Evolutionary conservation across 2,797 vertebrate genomes (phyloP), one percentile per base, ranked within the genome.

Genomic region (Meriones psammophilus): DNA sequence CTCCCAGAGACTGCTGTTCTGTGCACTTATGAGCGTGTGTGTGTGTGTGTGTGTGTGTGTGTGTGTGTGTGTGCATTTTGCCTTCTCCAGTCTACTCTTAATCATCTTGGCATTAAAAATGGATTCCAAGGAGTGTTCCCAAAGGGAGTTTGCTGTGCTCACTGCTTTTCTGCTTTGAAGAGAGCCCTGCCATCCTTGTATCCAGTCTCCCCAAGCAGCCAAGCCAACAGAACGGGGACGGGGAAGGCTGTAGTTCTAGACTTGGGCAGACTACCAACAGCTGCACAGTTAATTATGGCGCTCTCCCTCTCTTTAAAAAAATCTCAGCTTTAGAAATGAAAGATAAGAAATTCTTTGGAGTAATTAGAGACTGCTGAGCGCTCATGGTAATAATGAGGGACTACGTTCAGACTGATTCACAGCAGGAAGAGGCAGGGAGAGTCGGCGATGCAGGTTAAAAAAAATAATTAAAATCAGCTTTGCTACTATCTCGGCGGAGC

Each of bases 381-480:
- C 98, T 99, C 98, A 98, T 99, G 98, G 98, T 98, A 99, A 99
- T 99, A 98, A 99, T 98, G 99, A 99, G 98, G 98, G 96, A 98
- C 98, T 98, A 97, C 97, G 96, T 99, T 99, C 98, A 99, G 98
- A 98, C 99, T 99, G 99, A 99, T 99, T 99, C 99, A 98, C 98
- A 98, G 98, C 98, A 98, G 98, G 98, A 98, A 98, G 98, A 99
- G 98, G 98, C 97, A 98, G 98, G 96, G 98, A 98, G 98, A 98
- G 97, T 98, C 97, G 85, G 98, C 96, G 96, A 98, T 97, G 98
- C 98, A 99, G 98, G 98, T 98, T 98, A 98, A 98, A 98, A 91
- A 98, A 99, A 99, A 98, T 98, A 99, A 99, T 99, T 99, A 99
- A 99, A 99, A 99, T 98, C 98, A 99, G 98, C 98, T 98, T 98